A percentile compares a stretch with the other conserved stretches of the same genome.
These are phyloP conservation scores for Spheniscus humboldti DNA, from an alignment of 2,797 vertebrate genomes.

Conservation along the genomic window DNA sequence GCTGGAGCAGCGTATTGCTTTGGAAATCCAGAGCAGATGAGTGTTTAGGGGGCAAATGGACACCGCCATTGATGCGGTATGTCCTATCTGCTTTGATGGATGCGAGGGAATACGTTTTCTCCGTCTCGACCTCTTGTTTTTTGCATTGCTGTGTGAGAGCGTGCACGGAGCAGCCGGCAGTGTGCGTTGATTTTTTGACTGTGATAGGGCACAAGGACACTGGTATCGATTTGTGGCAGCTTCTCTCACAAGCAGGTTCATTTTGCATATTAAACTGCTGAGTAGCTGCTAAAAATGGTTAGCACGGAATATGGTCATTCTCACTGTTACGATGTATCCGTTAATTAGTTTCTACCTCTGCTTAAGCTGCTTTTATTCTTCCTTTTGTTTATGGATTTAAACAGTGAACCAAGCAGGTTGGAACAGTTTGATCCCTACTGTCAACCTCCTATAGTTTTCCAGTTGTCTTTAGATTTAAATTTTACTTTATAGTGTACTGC, in stretches of 20 bases:
- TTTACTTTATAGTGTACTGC: neutral
- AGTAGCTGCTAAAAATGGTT: neutral
- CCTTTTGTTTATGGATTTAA: neutral
- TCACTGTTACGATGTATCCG: neutral
- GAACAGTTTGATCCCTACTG: neutral
- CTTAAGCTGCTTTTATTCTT: neutral
- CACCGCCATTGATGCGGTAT: too few species aligned
- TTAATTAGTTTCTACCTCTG: neutral
- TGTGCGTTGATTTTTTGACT: rapidly evolving
- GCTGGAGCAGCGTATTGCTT: neutral
- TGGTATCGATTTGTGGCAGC: neutral
- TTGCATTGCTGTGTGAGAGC: neutral
- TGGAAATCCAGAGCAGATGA: neutral
- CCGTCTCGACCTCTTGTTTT: neutral
- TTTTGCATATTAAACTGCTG: neutral
- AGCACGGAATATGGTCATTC: neutral
- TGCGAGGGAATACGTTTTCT: rapidly evolving
- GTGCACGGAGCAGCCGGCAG: rapidly evolving
- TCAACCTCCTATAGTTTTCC: neutral
- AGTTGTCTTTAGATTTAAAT: neutral
- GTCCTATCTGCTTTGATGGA: neutral
- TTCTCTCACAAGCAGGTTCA: neutral
- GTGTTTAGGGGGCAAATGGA: neutral
- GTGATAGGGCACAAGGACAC: neutral
- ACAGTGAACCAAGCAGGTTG: neutral